Conservation (phyloP, 2,113 vertebrate genomes). For the Columba janthina region DNA sequence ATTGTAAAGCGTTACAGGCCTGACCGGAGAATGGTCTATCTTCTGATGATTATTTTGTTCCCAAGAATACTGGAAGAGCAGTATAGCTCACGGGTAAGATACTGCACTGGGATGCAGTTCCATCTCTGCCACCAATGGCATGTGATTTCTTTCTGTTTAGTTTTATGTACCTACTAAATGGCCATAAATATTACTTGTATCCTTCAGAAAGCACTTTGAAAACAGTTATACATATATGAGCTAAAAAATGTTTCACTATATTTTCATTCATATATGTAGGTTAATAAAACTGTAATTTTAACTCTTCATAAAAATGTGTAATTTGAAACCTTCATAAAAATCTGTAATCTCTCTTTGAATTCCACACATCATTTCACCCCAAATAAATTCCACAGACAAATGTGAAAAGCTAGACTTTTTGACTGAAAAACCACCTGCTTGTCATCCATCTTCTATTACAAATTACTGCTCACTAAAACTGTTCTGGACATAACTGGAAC, state of each 20-base stretch:
- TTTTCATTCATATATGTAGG: not conserved
- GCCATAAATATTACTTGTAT: not conserved
- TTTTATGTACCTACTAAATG: not conserved
- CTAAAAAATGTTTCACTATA: not conserved
- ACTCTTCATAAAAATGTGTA: not conserved
- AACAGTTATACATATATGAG: not conserved
- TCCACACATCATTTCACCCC: not conserved
- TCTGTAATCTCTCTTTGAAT: not conserved
- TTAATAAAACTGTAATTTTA: not conserved
- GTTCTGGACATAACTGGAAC: slow-evolving; percentile 6
- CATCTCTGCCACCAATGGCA: not conserved
- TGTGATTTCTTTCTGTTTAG: not conserved
- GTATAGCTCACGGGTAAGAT: not conserved
- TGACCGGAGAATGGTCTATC: not conserved
- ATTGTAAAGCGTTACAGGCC: not conserved
- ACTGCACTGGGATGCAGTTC: not conserved
- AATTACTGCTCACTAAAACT: slow-evolving; percentile 24
- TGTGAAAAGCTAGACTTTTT: not conserved
- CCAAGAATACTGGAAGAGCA: not conserved
- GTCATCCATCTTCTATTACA: slow-evolving; percentile 16
- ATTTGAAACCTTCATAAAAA: not conserved
- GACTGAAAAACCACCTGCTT: not conserved
- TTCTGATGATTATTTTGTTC: not conserved
- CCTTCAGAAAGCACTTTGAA: not conserved
- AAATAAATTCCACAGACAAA: not conserved